A percentile compares a stretch with the other conserved stretches of the same genome.
These are phyloP conservation scores for Shargacucullia verbasci DNA, from an alignment of 2,888 invertebrate genomes.

Conservation along the genomic window DNA sequence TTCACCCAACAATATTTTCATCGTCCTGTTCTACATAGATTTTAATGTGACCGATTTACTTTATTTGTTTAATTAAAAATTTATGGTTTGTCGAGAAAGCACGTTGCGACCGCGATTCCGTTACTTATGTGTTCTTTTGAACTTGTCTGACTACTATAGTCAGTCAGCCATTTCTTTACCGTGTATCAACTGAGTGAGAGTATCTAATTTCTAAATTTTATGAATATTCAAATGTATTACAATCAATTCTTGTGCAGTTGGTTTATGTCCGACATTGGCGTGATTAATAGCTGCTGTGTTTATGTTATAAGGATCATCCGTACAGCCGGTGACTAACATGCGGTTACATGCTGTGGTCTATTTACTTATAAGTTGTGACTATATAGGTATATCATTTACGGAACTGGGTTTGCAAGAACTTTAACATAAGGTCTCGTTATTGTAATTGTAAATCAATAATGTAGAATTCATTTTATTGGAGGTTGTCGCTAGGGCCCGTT, in stretches of 20 bases:
- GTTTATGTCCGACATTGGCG: slow-evolving; percentile 28
- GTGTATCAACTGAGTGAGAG: slow-evolving; percentile 35
- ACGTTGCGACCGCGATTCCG: slow-evolving; percentile 76
- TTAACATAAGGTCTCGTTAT: slow-evolving; percentile 5
- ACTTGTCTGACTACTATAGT: slow-evolving; percentile 73
- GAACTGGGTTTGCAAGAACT: slow-evolving; percentile 22
- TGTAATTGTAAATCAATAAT: slow-evolving; percentile 7
- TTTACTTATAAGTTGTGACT: slow-evolving; percentile 52
- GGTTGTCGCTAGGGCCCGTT: background rate
- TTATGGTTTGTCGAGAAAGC: slow-evolving; percentile 69
- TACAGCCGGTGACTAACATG: slow-evolving; percentile 56
- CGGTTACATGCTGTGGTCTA: slow-evolving; percentile 58
- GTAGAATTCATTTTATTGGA: background rate
- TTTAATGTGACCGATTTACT: slow-evolving; percentile 8
- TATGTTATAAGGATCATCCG: slow-evolving; percentile 52
- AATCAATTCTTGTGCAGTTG: slow-evolving; percentile 26
- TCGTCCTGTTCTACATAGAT: slow-evolving; percentile 6
- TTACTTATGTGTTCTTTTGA: slow-evolving; percentile 80
- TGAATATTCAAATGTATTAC: slow-evolving; percentile 39
- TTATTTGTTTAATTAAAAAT: slow-evolving; percentile 40
- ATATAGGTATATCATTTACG: slow-evolving; percentile 54
- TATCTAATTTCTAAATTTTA: slow-evolving; percentile 44
- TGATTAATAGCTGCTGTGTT: slow-evolving; percentile 51
- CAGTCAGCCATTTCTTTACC: slow-evolving; percentile 56
- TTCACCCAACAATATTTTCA: slow-evolving; percentile 13